These are phyloP conservation scores for Steromphala cineraria DNA, from an alignment of 2,888 invertebrate species.

Conservation along the genomic window DNA sequence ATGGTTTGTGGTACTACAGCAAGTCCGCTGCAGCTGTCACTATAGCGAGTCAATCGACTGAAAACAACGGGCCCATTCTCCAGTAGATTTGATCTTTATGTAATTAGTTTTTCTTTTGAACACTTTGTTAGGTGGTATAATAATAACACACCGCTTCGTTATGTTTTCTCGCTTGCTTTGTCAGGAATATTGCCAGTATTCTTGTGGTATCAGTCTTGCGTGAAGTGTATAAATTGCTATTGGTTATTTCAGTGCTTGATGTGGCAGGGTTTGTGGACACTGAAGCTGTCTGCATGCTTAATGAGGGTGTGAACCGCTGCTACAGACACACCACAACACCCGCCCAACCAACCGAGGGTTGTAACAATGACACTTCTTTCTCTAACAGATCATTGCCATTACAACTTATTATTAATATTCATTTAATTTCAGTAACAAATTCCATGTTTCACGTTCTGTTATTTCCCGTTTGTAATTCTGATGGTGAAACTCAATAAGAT, in stretches of 20 bases:
- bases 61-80: not conserved
- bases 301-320: too few relatives aligned
- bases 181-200: not conserved
- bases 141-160: not conserved
- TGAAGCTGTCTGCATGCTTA: too few relatives aligned
- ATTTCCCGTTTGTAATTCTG: too few relatives aligned
- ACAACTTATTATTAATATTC: too few relatives aligned
- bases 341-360: too few relatives aligned
- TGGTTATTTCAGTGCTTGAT: not conserved
- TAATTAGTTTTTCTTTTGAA: constrained; percentile 15
- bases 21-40: not conserved
- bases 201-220: not conserved
- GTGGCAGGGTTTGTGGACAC: too few relatives aligned
- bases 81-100: constrained; percentile 16
- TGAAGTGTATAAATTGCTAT: not conserved
- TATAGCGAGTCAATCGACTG: not conserved
- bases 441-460: too few relatives aligned
- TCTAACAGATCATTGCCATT: too few relatives aligned
- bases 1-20: not conserved
- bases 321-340: too few relatives aligned
- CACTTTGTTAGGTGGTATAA: not conserved
- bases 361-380: too few relatives aligned
- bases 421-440: too few relatives aligned
- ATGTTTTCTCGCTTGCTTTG: not conserved
- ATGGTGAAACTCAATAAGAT: too few relatives aligned